Percentiles rank a stretch among this genome's conserved stretches.
phyloP scores from a whole-genome alignment of 1,140 invertebrate species.

The Ctenoplectra terminalis region DNA sequence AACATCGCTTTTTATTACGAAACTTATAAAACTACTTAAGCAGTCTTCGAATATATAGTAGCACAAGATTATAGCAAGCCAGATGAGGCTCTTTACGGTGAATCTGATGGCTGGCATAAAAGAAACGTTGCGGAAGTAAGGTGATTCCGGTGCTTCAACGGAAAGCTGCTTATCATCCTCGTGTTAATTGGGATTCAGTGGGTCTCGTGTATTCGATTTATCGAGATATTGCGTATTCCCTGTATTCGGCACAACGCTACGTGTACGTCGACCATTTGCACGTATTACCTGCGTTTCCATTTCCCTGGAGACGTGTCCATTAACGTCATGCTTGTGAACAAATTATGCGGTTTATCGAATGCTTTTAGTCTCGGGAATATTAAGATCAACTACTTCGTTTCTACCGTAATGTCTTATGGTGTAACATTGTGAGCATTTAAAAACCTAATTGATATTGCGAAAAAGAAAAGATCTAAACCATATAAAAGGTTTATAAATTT shows the following conservation, averaged over 20 bases:
- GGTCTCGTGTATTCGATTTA: background rate
- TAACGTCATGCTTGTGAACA: background rate
- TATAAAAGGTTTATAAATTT: too few species aligned
- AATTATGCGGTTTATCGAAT: too few species aligned
- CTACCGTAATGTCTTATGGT: background rate
- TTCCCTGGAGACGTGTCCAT: too few species aligned
- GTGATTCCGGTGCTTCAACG: background rate
- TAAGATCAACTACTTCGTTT: background rate
- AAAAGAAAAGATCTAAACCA: background rate
- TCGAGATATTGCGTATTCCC: background rate
- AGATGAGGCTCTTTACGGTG: background rate
- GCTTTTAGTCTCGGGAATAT: background rate
- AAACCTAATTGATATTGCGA: background rate
- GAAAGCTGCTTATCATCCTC: slow-evolving; percentile 13
- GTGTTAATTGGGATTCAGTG: slow-evolving; percentile 34
- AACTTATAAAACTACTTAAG: background rate
- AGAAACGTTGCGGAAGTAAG: slow-evolving; percentile 29
- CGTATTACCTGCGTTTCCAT: background rate
- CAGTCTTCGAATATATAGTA: too few species aligned
- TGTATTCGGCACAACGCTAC: too few species aligned
- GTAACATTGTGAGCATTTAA: background rate
- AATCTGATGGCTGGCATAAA: background rate
- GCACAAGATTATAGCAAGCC: background rate
- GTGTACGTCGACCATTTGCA: background rate
- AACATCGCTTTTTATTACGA: background rate